A percentile compares a stretch with the other conserved stretches of the same genome.
Evolutionary conservation across 2,797 vertebrate genomes (phyloP).

Genomic region (Amblyopsis hoosieri): DNA sequence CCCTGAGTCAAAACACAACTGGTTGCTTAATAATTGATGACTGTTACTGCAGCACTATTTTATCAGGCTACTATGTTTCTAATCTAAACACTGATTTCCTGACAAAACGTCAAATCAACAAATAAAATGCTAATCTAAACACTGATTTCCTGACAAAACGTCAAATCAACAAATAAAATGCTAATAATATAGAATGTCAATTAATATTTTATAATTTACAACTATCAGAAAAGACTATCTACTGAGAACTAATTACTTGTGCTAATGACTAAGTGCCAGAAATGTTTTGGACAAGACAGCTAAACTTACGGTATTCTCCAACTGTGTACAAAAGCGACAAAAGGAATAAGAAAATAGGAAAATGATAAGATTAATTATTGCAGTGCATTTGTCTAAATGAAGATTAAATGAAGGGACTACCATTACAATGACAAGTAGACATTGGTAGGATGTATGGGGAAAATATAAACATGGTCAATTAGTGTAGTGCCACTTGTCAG

Average conservation of each 20-base stretch:
- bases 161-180: neutral
- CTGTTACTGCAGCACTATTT: conserved; percentile 11
- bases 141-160: neutral
- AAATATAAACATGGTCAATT: no score
- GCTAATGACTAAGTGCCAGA: conserved; percentile 6
- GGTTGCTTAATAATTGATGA: conserved; percentile 41
- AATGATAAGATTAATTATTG: neutral
- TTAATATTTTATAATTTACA: conserved; percentile 3
- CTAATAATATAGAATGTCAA: conserved; percentile 8
- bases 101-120: neutral
- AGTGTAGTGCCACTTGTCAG: no score
- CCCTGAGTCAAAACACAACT: conserved; percentile 46
- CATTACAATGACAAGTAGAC: no score
- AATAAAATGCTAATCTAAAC: conserved; percentile 7
- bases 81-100: conserved; percentile 8
- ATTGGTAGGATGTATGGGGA: no score
- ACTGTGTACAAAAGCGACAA: conserved; percentile 41
- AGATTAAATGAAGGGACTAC: neutral
- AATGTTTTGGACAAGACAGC: neutral
- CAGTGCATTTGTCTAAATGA: neutral
- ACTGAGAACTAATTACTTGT: conserved; percentile 22
- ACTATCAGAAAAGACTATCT: conserved; percentile 8
- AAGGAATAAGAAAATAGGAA: conserved; percentile 16
- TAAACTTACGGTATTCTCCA: conserved; percentile 68
- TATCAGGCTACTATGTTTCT: conserved; percentile 8